phyloP scores from a whole-genome alignment of 2,888 invertebrate genomes.

The Lasius platythorax region DNA sequence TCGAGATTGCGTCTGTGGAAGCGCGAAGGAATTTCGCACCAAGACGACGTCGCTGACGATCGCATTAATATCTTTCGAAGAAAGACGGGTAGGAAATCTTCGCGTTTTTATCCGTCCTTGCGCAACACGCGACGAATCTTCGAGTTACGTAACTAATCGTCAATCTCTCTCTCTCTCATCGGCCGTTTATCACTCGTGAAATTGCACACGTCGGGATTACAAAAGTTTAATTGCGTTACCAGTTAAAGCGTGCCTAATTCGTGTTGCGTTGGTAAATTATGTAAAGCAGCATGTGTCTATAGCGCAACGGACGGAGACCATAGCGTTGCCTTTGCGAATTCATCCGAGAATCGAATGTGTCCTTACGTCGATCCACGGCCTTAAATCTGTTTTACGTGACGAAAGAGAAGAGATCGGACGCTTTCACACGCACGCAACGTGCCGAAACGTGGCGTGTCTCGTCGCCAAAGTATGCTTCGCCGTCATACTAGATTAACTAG shows the following conservation, averaged over 20 bases:
- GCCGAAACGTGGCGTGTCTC: neutral
- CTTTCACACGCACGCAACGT: neutral
- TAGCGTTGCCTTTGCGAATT: neutral
- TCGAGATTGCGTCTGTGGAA: neutral
- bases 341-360: neutral
- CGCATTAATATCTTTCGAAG: slow-evolving; percentile 10
- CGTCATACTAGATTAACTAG: neutral
- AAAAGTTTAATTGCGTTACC: slow-evolving; percentile 12
- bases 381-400: slow-evolving; percentile 1
- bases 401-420: slow-evolving; percentile 6
- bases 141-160: slow-evolving; percentile 50
- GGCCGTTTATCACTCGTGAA: slow-evolving; percentile 46
- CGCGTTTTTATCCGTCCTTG: slow-evolving; percentile 54
- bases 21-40: slow-evolving; percentile 21
- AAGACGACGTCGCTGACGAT: slow-evolving; percentile 46
- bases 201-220: neutral
- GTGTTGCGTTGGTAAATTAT: slow-evolving; percentile 19
- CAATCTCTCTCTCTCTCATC: slow-evolving; percentile 22
- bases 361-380: neutral
- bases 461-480: neutral
- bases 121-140: slow-evolving; percentile 30
- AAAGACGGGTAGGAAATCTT: slow-evolving; percentile 37
- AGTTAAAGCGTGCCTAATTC: slow-evolving; percentile 14
- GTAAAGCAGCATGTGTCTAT: neutral
- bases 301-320: neutral